A percentile compares a stretch with the other conserved stretches of the same genome.
Evolutionary conservation across 53 echinoderm and acorn worm species (phyloP).

Genomic region (Patiria pectinifera): DNA sequence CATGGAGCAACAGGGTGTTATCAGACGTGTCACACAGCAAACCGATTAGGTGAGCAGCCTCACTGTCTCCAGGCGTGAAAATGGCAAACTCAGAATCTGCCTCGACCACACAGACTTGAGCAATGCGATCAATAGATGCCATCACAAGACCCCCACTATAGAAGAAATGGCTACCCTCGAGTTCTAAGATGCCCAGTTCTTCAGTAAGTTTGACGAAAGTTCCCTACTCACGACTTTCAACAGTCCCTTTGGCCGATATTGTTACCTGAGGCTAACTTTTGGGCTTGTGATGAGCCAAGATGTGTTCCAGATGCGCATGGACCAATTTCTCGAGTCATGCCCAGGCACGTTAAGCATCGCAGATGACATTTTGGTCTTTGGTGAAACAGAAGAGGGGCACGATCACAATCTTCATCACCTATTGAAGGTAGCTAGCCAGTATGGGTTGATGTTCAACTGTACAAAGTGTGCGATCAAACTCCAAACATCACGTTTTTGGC

Average conservation of each 20-base stretch:
- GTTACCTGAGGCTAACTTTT: slow-evolving; percentile 20
- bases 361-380: too few relatives aligned
- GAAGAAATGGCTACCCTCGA: slow-evolving; percentile 74
- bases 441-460: slow-evolving; percentile 59
- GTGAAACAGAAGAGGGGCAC: too few relatives aligned
- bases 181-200: slow-evolving; percentile 50
- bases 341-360: too few relatives aligned
- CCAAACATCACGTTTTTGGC: slow-evolving; percentile 58
- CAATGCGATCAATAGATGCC: slow-evolving; percentile 42
- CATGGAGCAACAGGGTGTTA: too few relatives aligned
- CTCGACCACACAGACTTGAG: slow-evolving; percentile 68
- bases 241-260: slow-evolving; percentile 28
- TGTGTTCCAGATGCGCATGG: too few relatives aligned
- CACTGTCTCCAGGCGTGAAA: slow-evolving; percentile 28
- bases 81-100: slow-evolving; percentile 67
- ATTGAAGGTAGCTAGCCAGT: slow-evolving; percentile 34
- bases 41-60: slow-evolving; percentile 72
- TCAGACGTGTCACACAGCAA: too few relatives aligned
- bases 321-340: too few relatives aligned
- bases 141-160: slow-evolving; percentile 68
- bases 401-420: too few relatives aligned
- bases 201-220: slow-evolving; percentile 51
- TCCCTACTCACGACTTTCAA: slow-evolving; percentile 34
- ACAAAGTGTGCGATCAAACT: slow-evolving; percentile 7
- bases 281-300: slow-evolving; percentile 3